Conservation (phyloP, 2,797 vertebrate species). For the Columba guinea region DNA sequence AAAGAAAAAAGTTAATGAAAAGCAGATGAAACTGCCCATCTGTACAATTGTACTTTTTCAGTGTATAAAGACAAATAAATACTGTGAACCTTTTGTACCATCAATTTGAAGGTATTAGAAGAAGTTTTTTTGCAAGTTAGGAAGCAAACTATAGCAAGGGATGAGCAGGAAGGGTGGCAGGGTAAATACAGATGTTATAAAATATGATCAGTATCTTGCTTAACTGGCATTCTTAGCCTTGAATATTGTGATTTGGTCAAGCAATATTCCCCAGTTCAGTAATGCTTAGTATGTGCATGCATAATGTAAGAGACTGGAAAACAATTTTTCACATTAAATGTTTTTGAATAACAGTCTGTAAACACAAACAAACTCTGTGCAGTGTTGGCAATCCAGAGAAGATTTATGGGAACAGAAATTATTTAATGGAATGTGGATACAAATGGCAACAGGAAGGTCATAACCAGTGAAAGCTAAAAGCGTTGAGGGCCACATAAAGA, state of each 20-base stretch:
- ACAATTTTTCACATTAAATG: neutral
- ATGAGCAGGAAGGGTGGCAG: neutral
- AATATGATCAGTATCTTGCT: neutral
- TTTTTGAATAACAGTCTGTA: neutral
- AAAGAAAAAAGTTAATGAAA: conserved; percentile 19
- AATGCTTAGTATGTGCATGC: accelerated
- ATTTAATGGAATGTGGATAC: neutral
- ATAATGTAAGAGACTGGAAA: neutral
- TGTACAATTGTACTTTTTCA: neutral
- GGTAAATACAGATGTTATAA: neutral
- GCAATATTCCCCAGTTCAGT: neutral
- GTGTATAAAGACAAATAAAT: conserved; percentile 12
- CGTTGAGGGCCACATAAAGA: neutral
- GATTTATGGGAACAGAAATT: neutral
- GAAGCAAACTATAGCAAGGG: neutral
- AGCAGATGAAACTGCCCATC: conserved; percentile 40
- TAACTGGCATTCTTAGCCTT: neutral
- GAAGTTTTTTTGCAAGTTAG: neutral
- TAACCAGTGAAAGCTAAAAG: neutral
- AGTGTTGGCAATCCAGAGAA: neutral
- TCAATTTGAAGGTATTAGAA: neutral
- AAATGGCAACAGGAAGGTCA: neutral
- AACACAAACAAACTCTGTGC: neutral
- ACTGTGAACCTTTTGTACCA: neutral
- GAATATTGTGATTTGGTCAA: neutral